These are phyloP conservation scores for Plagiodera versicolora DNA, from an alignment of 2,888 invertebrate genomes.

Conservation along the genomic window DNA sequence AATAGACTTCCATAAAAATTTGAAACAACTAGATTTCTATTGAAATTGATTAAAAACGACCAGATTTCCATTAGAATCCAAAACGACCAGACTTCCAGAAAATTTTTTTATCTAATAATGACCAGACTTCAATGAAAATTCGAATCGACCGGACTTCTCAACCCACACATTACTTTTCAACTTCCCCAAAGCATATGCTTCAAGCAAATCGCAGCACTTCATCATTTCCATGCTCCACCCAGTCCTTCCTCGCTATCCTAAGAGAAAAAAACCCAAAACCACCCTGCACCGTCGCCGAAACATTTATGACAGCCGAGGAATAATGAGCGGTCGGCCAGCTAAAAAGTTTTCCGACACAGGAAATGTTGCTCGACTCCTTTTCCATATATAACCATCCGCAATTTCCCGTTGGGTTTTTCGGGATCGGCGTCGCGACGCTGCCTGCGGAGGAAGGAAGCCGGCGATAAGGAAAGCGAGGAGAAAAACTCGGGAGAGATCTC, in stretches of 20 bases:
- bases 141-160: too few relatives aligned
- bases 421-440: slow-evolving; percentile 29
- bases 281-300: slow-evolving; percentile 20
- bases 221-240: slow-evolving; percentile 22
- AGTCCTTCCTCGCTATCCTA: slow-evolving; percentile 5
- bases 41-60: too few relatives aligned
- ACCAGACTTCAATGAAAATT: too few relatives aligned
- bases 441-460: slow-evolving; percentile 8
- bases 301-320: slow-evolving; percentile 30
- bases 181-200: too few relatives aligned
- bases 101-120: too few relatives aligned
- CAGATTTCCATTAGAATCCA: too few relatives aligned
- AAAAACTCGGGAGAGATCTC: slow-evolving; percentile 19
- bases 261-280: slow-evolving; percentile 18
- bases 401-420: slow-evolving; percentile 37
- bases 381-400: slow-evolving; percentile 47
- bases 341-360: slow-evolving; percentile 27
- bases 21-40: too few relatives aligned
- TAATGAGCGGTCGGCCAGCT: slow-evolving; percentile 29
- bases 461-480: slow-evolving; percentile 9
- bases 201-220: too few relatives aligned
- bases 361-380: slow-evolving; percentile 34
- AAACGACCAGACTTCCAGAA: too few relatives aligned
- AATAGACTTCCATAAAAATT: too few relatives aligned
- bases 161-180: too few relatives aligned